phyloP scores from a whole-genome alignment of 2,888 invertebrate genomes.

The Pseudoips prasinana region DNA sequence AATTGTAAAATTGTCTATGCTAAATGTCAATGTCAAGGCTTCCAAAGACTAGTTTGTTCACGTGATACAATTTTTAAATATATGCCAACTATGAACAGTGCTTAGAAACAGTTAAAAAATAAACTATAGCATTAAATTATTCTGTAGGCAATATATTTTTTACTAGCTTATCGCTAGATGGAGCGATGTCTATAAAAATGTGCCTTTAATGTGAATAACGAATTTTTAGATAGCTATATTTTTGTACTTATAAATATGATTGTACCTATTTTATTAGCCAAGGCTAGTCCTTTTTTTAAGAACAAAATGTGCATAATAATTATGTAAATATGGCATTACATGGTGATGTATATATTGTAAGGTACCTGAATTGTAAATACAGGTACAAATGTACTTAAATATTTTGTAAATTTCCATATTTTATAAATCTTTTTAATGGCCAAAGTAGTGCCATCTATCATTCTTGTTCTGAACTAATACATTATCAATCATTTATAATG shows the following conservation, averaged over 20 bases:
- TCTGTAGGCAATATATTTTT: too few species aligned
- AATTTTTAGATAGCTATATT: conserved; percentile 62
- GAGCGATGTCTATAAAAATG: too few species aligned
- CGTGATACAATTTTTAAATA: too few species aligned
- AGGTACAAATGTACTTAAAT: conserved; percentile 39
- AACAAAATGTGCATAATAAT: conserved; percentile 70
- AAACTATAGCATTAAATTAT: too few species aligned
- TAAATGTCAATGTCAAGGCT: too few species aligned
- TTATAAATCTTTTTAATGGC: conserved; percentile 15
- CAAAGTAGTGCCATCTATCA: conserved; percentile 22
- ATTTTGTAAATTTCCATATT: conserved; percentile 25
- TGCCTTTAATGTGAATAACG: conserved; percentile 62
- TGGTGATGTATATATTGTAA: conserved; percentile 40
- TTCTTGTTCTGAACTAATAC: conserved; percentile 8
- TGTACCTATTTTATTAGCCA: conserved; percentile 58
- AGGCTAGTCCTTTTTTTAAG: conserved; percentile 72
- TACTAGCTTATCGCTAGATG: too few species aligned
- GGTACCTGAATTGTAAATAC: conserved; percentile 49
- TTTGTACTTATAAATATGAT: conserved; percentile 37
- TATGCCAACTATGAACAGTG: too few species aligned
- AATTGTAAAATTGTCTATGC: too few species aligned
- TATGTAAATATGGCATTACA: conserved; percentile 60
- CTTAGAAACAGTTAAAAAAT: too few species aligned
- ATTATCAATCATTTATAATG: conserved; percentile 8
- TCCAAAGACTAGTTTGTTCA: too few species aligned